phyloP scores from a whole-genome alignment of 2,113 vertebrate genomes.

The Carassius auratus region DNA sequence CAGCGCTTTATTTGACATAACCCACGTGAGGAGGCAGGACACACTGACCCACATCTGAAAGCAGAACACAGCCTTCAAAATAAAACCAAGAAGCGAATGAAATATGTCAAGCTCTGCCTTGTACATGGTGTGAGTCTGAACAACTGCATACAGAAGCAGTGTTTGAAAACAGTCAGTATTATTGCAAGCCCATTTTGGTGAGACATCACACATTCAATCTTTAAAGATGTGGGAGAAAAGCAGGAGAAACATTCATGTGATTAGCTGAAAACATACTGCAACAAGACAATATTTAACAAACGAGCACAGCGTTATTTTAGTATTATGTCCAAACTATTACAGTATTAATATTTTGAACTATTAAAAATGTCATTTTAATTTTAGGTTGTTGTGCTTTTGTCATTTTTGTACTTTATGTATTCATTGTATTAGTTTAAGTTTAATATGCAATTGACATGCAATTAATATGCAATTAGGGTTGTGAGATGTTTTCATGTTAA shows the following conservation, averaged over 20 bases:
- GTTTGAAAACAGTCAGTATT: not conserved
- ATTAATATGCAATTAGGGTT: not conserved
- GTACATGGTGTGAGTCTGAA: not conserved
- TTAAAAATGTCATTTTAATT: not conserved
- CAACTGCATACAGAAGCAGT: not conserved
- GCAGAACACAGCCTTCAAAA: slow-evolving; percentile 8
- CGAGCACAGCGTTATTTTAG: too few relatives aligned
- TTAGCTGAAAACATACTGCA: not conserved
- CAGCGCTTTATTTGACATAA: too few relatives aligned
- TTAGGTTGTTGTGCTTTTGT: not conserved
- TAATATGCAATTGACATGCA: too few relatives aligned
- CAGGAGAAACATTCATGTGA: not conserved
- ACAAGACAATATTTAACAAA: not conserved
- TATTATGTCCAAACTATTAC: not conserved
- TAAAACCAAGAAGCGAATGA: not conserved
- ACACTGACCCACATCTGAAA: slow-evolving; percentile 8
- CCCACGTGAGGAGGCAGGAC: not conserved
- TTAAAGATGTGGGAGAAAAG: not conserved
- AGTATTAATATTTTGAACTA: not conserved
- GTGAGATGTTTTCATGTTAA: not conserved
- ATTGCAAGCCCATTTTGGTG: not conserved
- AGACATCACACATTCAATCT: not conserved
- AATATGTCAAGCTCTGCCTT: not conserved
- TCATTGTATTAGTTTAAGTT: too few relatives aligned
- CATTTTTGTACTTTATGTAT: not conserved